phyloP scores from a whole-genome alignment of 2,888 invertebrate species.

The Perizoma flavofasciatum region DNA sequence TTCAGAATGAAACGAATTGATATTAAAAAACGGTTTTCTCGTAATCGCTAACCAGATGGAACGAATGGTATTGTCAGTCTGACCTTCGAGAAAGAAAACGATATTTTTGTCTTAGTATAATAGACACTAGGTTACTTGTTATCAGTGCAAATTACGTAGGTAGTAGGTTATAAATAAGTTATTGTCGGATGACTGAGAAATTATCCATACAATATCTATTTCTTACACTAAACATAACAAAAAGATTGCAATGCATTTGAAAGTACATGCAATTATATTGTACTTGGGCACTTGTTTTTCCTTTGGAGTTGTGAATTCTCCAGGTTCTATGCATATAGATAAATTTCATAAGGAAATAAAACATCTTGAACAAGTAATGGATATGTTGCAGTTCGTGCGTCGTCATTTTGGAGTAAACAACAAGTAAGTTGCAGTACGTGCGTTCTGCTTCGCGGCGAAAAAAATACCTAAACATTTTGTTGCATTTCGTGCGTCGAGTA shows the following conservation, averaged over 20 bases:
- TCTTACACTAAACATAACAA: too few species aligned
- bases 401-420: too few species aligned
- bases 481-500: too few species aligned
- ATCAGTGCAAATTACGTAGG: conserved; percentile 6
- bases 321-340: too few species aligned
- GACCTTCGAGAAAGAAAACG: conserved; percentile 46
- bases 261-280: too few species aligned
- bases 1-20: conserved; percentile 14
- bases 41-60: conserved; percentile 34
- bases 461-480: too few species aligned
- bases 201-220: not conserved
- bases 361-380: conserved; percentile 4
- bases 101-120: conserved; percentile 14
- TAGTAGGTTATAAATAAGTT: not conserved
- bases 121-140: conserved; percentile 12
- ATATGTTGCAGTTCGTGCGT: too few species aligned
- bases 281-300: not conserved
- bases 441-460: too few species aligned
- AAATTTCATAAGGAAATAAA: not conserved
- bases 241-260: too few species aligned
- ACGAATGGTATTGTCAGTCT: conserved; percentile 44
- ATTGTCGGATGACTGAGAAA: conserved; percentile 16
- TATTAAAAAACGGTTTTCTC: conserved; percentile 21
- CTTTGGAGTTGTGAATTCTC: too few species aligned
- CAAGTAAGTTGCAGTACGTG: too few species aligned